These are phyloP conservation scores for Hydrotaea diabolus DNA, from an alignment of 2,888 invertebrate genomes.

Conservation along the genomic window DNA sequence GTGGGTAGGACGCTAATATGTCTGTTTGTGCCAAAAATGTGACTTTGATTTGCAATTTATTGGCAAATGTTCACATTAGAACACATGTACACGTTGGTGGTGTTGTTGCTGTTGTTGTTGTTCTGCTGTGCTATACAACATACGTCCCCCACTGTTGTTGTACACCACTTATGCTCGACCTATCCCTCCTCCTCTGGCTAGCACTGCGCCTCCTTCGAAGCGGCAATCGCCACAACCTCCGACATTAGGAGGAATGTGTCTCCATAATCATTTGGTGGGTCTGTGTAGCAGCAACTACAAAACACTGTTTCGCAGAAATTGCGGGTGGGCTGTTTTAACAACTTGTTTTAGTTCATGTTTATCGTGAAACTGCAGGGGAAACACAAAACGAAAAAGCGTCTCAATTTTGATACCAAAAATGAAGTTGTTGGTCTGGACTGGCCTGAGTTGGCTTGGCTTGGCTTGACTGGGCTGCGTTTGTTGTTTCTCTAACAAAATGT, in stretches of 20 bases:
- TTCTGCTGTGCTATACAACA: slow-evolving; percentile 27
- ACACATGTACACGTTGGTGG: slow-evolving; percentile 41
- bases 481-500: slow-evolving; percentile 56
- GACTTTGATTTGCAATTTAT: slow-evolving; percentile 79
- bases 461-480: not conserved
- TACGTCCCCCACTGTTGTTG: not conserved
- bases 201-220: slow-evolving; percentile 5
- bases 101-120: too few species aligned
- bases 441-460: not conserved
- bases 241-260: slow-evolving; percentile 46
- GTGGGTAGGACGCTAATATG: slow-evolving; percentile 68
- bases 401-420: slow-evolving; percentile 43
- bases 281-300: not conserved
- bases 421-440: slow-evolving; percentile 53
- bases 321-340: slow-evolving; percentile 66
- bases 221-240: not conserved
- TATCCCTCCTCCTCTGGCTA: slow-evolving; percentile 37
- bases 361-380: slow-evolving; percentile 42
- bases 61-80: slow-evolving; percentile 66
- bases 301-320: slow-evolving; percentile 44
- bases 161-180: not conserved
- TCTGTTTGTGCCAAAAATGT: slow-evolving; percentile 71
- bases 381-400: slow-evolving; percentile 38
- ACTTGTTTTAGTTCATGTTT: slow-evolving; percentile 63
- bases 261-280: slow-evolving; percentile 61